Base-by-base conservation (phyloP, 2,888 invertebrate species). In the Drosophila paranaensis region DNA sequence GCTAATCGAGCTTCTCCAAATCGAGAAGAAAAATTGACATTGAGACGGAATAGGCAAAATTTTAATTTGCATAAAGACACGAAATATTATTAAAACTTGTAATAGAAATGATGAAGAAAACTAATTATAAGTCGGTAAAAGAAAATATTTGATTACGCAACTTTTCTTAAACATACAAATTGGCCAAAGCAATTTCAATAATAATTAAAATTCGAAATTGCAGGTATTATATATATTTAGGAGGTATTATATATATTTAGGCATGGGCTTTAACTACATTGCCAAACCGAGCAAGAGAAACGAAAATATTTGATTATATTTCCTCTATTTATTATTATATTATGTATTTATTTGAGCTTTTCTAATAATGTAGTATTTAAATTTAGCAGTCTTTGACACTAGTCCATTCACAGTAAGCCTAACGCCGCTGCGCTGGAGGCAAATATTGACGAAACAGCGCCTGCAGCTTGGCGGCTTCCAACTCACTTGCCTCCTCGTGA, bases 351-450 rank as follows among this genome's bases (percentile, higher is more conserved):
- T 65, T 57, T 55, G 20, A 6, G 45, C 46, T 45, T 16, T 42
- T 61, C 66, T 58, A 65, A 54, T 14, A 35, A 56, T 60, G 50
- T 25, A 56, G 11, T 48, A 55, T 54, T 70, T 72, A 61, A 62
- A 64, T 74, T 70, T 71, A 88, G 39, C 86, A 85, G 88, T 85
- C 85, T 85, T 85, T 89, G 71, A 69, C 81, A 73, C 57, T 33
- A 48, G 69, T 76, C 70, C 69, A 50, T 46, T 20, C 40, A 35
- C 35, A 39, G n/a, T 57, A 40, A 54, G 60, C 51, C 64, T 78
- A 84, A 60, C 72, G 74, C 14, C 68, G 61, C 45, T 53, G 57
- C 8, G 60, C 75, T 9, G 83, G 78, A 13, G 90, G 88, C 57
- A 85, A 60, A 63, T 85, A 88, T 25, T 76, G 77, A 55, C 82